A percentile compares a stretch with the other conserved stretches of the same genome.
These are phyloP conservation scores for Gallirallus australis DNA, from an alignment of 2,797 vertebrate species.

Conservation along the genomic window DNA sequence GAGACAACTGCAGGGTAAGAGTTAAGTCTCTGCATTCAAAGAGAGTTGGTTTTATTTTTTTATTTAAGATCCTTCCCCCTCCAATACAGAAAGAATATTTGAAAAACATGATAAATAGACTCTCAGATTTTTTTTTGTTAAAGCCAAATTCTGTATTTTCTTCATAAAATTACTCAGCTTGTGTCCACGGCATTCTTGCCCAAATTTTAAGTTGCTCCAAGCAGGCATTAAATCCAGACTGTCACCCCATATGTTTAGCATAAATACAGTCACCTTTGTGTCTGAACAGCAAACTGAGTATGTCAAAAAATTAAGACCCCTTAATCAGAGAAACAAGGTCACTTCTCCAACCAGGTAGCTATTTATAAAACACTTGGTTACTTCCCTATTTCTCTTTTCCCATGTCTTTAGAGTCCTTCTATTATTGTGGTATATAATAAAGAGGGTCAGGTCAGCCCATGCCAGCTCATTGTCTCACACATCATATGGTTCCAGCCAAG, in stretches of 20 bases:
- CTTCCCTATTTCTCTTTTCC: neutral
- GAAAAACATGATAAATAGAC: neutral
- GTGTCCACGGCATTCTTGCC: neutral
- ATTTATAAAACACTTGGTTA: neutral
- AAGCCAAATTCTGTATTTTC: neutral
- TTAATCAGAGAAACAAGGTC: neutral
- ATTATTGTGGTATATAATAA: neutral
- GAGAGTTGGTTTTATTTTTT: neutral
- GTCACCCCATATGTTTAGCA: neutral
- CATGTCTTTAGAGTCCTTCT: neutral
- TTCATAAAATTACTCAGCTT: neutral
- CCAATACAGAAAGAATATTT: neutral
- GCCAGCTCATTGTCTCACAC: constrained; percentile 26
- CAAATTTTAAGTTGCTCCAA: neutral
- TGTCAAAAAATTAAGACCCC: neutral
- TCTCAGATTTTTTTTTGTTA: neutral
- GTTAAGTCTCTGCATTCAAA: neutral
- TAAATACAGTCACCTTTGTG: neutral
- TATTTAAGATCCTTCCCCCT: neutral
- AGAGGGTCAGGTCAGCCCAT: neutral
- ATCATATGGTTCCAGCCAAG: constrained; percentile 17
- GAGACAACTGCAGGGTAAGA: neutral
- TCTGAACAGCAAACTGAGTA: neutral
- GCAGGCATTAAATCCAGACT: neutral
- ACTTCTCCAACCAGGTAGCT: neutral